Percentiles rank a stretch among this genome's conserved stretches.
Evolutionary conservation across 2,888 invertebrate genomes (phyloP).

Genomic region (Tetrapedia diversipes): DNA sequence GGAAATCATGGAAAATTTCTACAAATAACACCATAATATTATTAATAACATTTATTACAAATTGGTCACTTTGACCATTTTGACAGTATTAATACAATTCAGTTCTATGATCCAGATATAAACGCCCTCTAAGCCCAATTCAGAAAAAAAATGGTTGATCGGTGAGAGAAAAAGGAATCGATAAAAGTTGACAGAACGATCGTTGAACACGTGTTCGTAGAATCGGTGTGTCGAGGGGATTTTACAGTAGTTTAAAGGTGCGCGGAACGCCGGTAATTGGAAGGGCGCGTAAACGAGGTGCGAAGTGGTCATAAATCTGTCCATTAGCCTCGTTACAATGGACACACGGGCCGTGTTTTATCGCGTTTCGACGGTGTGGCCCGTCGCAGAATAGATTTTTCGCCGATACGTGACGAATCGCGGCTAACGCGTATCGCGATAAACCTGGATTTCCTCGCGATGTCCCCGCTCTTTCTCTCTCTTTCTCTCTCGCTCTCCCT

Average conservation of each 20-base stretch:
- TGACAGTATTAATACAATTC: too few species aligned
- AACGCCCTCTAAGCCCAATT: too few species aligned
- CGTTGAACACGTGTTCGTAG: not conserved
- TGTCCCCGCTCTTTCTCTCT: too few species aligned
- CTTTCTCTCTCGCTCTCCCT: too few species aligned
- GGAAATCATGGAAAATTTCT: too few species aligned
- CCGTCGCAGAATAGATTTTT: conserved; percentile 54
- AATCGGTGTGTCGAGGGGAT: conserved; percentile 7
- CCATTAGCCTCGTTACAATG: conserved; percentile 49
- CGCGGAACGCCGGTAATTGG: conserved; percentile 33
- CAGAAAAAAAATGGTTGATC: not conserved
- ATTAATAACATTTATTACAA: too few species aligned
- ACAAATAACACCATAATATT: too few species aligned
- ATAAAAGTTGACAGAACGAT: not conserved
- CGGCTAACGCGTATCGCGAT: conserved; percentile 47
- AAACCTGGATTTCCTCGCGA: conserved; percentile 48
- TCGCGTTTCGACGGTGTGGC: conserved; percentile 51
- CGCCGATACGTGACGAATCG: conserved; percentile 64
- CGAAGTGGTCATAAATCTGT: conserved; percentile 57
- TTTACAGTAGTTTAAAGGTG: conserved; percentile 34
- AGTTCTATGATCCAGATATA: too few species aligned
- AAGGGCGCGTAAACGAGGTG: conserved; percentile 44
- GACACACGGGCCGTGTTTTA: conserved; percentile 60
- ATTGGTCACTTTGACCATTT: too few species aligned
- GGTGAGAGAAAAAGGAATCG: not conserved